phyloP scores from a whole-genome alignment of 1,140 invertebrate species.

The Mercenaria mercenaria region DNA sequence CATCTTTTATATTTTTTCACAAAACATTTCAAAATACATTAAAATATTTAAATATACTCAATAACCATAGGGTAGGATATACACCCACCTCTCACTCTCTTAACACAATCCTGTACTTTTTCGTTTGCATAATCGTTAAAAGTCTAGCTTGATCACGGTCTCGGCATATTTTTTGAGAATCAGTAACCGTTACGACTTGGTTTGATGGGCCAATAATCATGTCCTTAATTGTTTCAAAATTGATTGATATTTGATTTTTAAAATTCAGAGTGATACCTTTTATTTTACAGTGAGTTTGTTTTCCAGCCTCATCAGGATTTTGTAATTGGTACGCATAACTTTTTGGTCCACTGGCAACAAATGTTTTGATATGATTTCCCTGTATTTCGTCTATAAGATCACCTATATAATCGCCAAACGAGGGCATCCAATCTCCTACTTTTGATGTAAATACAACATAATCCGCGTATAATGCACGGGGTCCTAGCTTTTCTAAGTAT shows the following conservation, averaged over 20 bases:
- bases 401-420: not conserved
- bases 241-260: constrained; percentile 6
- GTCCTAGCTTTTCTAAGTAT: not conserved
- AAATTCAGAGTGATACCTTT: constrained; percentile 50
- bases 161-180: not conserved
- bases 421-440: not conserved
- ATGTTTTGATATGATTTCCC: not conserved
- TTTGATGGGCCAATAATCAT: not conserved
- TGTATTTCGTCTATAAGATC: constrained; percentile 14
- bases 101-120: not conserved
- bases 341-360: constrained; percentile 18
- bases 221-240: constrained; percentile 11
- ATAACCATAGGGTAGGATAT: not conserved
- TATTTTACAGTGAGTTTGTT: constrained; percentile 24
- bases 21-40: too few relatives aligned
- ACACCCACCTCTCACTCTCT: not conserved
- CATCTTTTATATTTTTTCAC: too few relatives aligned
- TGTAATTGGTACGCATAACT: constrained; percentile 16
- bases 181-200: not conserved
- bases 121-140: not conserved
- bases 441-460: not conserved
- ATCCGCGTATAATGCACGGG: not conserved
- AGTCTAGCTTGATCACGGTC: not conserved
- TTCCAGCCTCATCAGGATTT: not conserved
- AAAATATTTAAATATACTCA: not conserved